Base-by-base conservation (phyloP, 2,797 vertebrate species). In the Leptodactylus fallax region DNA sequence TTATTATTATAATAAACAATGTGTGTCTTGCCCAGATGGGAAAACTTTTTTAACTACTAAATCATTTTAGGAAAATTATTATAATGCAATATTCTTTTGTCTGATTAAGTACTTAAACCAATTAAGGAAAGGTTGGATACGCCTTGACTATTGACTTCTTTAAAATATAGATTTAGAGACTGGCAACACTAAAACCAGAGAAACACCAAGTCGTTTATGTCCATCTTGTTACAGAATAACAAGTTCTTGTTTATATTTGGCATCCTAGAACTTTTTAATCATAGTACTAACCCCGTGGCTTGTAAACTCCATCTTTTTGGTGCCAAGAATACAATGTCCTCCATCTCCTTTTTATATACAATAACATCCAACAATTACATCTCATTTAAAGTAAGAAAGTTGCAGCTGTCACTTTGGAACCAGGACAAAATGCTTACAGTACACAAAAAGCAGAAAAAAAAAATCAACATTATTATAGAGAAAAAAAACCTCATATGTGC, bases 351-450 rank as follows among this genome's bases (percentile, higher is more conserved):
- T 77, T 77, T 77, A n/a, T 77, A 23, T 79, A 58, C 7, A 56
- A 79, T 58, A 79, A 79, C n/a, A 79, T 79, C 13, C 53, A 56
- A 56, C 76, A 56, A 79, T 79, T 79, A 79, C 23, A 25, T 56
- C 51, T 55, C 53, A 79, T 79, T 79, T 56, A 79, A 79, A 56
- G 23, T 12, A 79, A 79, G 23, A 56, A 79, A 58, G 13, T 58
- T 79, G 53, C 77, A 79, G 51, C 53, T 58, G 51, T 79, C 53
- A 56, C 53, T 3, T 56, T 79, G 77, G 77, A 79, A 79, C 53
- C 23, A 5, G 56, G n/a, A 36, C 47, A 79, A 79, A 79, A 79
- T 58, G 53, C 23, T 27, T 79, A 79, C 25, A 55, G 53, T 58
- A 56, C 23, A 79, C 53, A 25, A 12, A 63, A 14, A 63, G 36